A percentile compares a stretch with the other conserved stretches of the same genome.
phyloP scores from a whole-genome alignment of 23 tunicate species.

The Halocynthia roretzi region DNA sequence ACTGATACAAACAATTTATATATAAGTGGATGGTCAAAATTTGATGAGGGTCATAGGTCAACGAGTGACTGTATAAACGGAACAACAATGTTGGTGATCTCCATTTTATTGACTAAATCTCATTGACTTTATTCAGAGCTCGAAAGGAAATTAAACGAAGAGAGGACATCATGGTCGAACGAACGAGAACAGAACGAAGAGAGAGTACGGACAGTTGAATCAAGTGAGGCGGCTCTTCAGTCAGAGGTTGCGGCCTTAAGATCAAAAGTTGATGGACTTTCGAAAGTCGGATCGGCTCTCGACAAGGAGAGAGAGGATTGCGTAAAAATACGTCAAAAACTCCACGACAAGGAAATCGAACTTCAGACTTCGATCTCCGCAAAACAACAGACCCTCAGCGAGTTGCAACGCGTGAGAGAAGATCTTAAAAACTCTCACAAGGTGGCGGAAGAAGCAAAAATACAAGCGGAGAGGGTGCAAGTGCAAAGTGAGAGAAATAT shows the following conservation, averaged over 20 bases:
- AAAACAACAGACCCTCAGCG: constrained; percentile 38
- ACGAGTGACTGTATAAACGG: too few species aligned
- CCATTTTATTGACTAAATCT: too few species aligned
- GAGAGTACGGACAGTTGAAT: constrained; percentile 26
- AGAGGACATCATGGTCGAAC: constrained; percentile 25
- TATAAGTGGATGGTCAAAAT: too few species aligned
- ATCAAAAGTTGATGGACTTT: constrained; percentile 6
- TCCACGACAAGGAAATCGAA: constrained; percentile 46
- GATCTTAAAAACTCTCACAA: constrained; percentile 28
- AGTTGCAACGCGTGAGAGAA: constrained; percentile 48
- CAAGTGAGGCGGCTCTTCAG: constrained; percentile 21
- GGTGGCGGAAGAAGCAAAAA: constrained; percentile 48
- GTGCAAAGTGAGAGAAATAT: constrained; percentile 37
- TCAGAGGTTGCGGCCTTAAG: constrained; percentile 29
- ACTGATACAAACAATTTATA: too few species aligned
- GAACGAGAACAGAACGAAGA: constrained; percentile 66
- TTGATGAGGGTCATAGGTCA: too few species aligned
- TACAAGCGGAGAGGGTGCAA: constrained; percentile 45
- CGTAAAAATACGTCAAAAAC: constrained; percentile 35
- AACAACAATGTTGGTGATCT: too few species aligned
- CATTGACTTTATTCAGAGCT: constrained; percentile 11
- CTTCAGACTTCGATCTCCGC: constrained; percentile 42
- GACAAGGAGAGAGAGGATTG: constrained; percentile 45
- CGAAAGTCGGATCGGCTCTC: constrained; percentile 15
- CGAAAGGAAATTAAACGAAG: constrained; percentile 39